phyloP scores from a whole-genome alignment of 2,797 vertebrate genomes.

The Falco novaeseelandiae region DNA sequence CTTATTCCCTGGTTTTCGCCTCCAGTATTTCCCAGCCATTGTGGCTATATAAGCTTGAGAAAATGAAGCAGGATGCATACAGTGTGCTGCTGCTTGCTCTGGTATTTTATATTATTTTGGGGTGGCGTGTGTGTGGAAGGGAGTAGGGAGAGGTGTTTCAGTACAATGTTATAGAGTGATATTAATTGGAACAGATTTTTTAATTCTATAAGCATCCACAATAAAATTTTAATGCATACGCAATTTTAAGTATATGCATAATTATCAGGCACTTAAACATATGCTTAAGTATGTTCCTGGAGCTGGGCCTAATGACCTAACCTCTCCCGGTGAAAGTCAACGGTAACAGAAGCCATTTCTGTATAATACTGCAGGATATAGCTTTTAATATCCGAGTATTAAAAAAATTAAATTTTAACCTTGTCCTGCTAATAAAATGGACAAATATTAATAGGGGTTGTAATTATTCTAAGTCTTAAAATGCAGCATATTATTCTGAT shows the following conservation, averaged over 20 bases:
- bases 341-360: not conserved
- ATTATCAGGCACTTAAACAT: not conserved
- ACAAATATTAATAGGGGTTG: not conserved
- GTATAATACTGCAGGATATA: not conserved
- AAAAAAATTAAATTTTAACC: not conserved
- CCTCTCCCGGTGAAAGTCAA: not conserved
- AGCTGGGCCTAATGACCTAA: not conserved
- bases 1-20: not conserved
- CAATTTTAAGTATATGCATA: not conserved
- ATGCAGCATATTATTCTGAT: not conserved
- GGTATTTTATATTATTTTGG: not conserved
- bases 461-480: not conserved
- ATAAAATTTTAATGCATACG: not conserved
- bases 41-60: not conserved
- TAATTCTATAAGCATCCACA: not conserved
- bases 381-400: not conserved
- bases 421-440: not conserved
- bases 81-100: not conserved
- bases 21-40: not conserved
- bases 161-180: not conserved
- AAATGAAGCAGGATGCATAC: not conserved
- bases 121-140: too few species aligned
- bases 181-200: not conserved
- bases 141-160: not conserved
- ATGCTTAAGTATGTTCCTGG: not conserved